Conservation (phyloP, 1,140 invertebrate species). For the Orchestia grillus region DNA sequence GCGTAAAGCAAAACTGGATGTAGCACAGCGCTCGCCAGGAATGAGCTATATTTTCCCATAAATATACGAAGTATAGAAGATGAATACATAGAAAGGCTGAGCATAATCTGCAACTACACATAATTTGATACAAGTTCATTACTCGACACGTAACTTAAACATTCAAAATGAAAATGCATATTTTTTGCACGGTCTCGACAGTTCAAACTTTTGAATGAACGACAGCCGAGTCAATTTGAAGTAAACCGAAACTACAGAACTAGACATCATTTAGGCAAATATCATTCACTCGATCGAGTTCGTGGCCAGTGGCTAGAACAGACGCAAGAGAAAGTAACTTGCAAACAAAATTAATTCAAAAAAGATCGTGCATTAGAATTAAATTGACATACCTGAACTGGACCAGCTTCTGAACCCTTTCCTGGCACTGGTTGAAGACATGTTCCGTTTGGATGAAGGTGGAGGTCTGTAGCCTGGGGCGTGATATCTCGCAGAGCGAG, state of each 20-base stretch:
- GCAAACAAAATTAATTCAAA: no score
- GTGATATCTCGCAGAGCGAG: constrained; percentile 84
- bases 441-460: constrained; percentile 64
- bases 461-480: constrained; percentile 81
- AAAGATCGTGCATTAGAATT: neutral
- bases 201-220: neutral
- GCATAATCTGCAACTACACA: no score
- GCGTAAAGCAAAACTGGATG: no score
- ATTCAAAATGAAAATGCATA: no score
- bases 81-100: no score
- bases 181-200: neutral
- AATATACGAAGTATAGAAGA: no score
- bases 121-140: no score
- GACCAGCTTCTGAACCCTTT: constrained; percentile 63
- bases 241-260: neutral
- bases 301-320: no score
- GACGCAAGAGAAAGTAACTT: no score
- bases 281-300: neutral
- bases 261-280: neutral
- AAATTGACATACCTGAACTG: constrained; percentile 65
- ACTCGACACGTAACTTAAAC: no score
- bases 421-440: constrained; percentile 66
- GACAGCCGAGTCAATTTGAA: neutral
- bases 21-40: no score
- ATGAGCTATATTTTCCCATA: no score